These are phyloP conservation scores for Notothenia coriiceps DNA, from an alignment of 2,113 vertebrate genomes.

Conservation along the genomic window DNA sequence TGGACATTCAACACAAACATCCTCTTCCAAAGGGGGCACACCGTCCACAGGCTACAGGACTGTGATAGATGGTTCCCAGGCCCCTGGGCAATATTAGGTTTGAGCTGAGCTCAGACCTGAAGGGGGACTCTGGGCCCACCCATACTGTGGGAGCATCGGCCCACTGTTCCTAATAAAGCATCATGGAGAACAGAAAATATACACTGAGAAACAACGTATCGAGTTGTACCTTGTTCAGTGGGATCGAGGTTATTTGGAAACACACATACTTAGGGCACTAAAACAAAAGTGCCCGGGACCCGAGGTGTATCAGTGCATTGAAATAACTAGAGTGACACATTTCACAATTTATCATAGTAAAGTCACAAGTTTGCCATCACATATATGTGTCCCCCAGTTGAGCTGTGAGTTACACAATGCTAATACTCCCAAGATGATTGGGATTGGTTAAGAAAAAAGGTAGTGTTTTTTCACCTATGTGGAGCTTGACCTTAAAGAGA, in stretches of 20 bases:
- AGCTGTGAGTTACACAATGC: no score
- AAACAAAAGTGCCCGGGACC: no score
- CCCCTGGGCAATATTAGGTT: conserved; percentile 45
- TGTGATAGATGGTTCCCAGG: conserved; percentile 63
- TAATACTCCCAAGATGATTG: no score
- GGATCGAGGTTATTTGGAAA: background rate
- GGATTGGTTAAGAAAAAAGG: no score
- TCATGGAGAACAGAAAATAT: conserved; percentile 12
- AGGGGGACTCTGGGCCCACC: conserved; percentile 33
- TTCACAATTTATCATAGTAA: no score
- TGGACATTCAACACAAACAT: conserved; percentile 70
- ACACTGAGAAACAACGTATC: background rate
- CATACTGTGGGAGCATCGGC: conserved; percentile 14
- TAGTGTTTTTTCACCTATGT: no score
- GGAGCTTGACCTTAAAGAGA: background rate
- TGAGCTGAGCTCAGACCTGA: conserved; percentile 47
- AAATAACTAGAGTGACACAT: no score
- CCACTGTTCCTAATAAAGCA: conserved; percentile 21
- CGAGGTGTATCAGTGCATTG: no score
- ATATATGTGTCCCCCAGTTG: no score
- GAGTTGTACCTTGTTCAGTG: background rate
- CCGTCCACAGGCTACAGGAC: conserved; percentile 22
- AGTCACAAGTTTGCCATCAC: no score
- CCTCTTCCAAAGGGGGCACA: conserved; percentile 47
- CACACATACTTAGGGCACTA: background rate